Evolutionary conservation across 2,113 vertebrate species (phyloP), one percentile per base, ranked within the genome.

Genomic region (Triplophysa dalaica): DNA sequence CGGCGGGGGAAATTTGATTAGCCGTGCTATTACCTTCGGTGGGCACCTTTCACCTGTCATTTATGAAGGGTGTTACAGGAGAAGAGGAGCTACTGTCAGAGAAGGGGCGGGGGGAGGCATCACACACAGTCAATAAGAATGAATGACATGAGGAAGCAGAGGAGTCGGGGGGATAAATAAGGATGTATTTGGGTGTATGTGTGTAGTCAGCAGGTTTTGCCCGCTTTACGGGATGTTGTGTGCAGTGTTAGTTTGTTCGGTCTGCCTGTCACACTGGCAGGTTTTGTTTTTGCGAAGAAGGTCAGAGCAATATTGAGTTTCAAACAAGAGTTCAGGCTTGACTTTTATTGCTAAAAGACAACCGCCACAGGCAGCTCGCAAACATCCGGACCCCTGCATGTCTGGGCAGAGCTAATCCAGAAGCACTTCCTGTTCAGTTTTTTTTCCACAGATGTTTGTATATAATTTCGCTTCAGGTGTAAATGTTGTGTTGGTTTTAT

Each of bases 11-110:
- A 80, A 78, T 60, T 77, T 78, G 38, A 85, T 84, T 80, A 82
- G 64, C 38, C n/a, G 19, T 54, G 73, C 73, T 81, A 78, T 85
- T 85, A 85, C 75, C 54, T 83, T 77, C 60, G 33, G 64, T 75
- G 22, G 70, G 50, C 70, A 79, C 75, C 50, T 77, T 73, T 65
- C 58, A 82, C 84, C 70, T 70, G 62, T 45, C 62, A 58, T 70
- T 83, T 82, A 82, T 77, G 65, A 79, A 78, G 43, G 33, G 33
- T 76, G 54, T 54, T 68, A 61, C 22, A 62, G 17, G 61, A 43
- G 66, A 75, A 48, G 21, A 65, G 19, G 45, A 81, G 43, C 56
- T n/a, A 63, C 43, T 16, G 69, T 41, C 52, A 33, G 72, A 75
- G 33, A 38, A 26, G 29, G 66, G 56, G 50, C 2, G 10, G 66